Conservation (phyloP, 2,113 vertebrate genomes). For the Isichthys henryi region DNA sequence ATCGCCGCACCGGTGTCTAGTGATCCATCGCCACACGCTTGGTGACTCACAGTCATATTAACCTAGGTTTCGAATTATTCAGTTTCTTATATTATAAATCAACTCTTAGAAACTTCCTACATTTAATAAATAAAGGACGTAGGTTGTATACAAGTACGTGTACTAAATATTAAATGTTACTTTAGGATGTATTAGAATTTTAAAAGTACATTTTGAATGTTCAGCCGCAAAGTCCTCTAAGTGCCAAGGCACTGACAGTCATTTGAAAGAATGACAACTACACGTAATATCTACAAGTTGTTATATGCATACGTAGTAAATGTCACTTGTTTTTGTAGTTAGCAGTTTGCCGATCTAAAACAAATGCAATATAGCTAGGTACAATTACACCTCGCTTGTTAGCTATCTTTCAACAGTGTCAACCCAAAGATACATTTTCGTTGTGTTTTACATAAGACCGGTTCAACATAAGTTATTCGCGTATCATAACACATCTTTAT, state of each 20-base stretch:
- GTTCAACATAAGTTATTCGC: not conserved
- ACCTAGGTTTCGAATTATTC: not conserved
- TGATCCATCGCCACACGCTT: not conserved
- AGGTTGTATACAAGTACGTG: not conserved
- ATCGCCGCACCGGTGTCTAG: not conserved
- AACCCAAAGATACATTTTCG: not conserved
- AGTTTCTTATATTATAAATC: not conserved
- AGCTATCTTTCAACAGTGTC: not conserved
- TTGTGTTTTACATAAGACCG: not conserved
- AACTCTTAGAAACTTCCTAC: not conserved
- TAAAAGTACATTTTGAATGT: not conserved
- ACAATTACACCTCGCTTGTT: not conserved
- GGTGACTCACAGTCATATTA: not conserved
- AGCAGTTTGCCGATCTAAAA: not conserved
- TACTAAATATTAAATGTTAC: not conserved
- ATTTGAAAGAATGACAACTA: not conserved
- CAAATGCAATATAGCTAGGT: not conserved
- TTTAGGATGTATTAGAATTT: not conserved
- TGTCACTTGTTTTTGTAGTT: not conserved
- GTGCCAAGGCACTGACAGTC: not conserved
- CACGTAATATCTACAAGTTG: not conserved
- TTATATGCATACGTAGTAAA: not conserved
- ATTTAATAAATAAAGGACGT: not conserved
- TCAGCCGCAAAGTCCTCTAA: not conserved
- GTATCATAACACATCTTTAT: not conserved